These are phyloP conservation scores for Trachelus stipa DNA, from an alignment of 2,888 invertebrate species.

Conservation along the genomic window DNA sequence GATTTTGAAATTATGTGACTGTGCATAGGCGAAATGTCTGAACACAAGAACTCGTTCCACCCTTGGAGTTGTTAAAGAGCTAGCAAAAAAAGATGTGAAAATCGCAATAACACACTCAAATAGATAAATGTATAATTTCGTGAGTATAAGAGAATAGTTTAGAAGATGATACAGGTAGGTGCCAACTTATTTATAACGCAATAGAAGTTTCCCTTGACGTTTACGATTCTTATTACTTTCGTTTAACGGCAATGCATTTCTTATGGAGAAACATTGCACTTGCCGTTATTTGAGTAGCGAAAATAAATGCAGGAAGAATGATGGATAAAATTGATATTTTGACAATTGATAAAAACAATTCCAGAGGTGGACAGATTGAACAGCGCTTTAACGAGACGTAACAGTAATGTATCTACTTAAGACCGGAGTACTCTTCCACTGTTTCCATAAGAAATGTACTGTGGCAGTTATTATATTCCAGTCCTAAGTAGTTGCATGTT, in stretches of 20 bases:
- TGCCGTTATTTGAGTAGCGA: slow-evolving; percentile 40
- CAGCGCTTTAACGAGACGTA: slow-evolving; percentile 7
- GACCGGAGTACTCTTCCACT: slow-evolving; percentile 48
- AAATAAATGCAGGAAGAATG: slow-evolving; percentile 16
- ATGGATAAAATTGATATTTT: background rate
- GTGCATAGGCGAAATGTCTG: background rate
- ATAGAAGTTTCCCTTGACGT: slow-evolving; percentile 37
- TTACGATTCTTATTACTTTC: slow-evolving; percentile 31
- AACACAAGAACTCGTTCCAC: slow-evolving; percentile 44
- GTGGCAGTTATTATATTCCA: slow-evolving; percentile 51
- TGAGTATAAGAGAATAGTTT: slow-evolving; percentile 24
- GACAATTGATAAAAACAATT: slow-evolving; percentile 45
- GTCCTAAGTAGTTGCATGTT: slow-evolving; percentile 64
- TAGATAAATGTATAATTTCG: background rate
- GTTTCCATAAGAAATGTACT: slow-evolving; percentile 65
- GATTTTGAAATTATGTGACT: background rate
- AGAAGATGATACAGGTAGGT: slow-evolving; percentile 57
- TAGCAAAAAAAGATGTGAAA: slow-evolving; percentile 4
- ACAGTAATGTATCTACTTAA: slow-evolving; percentile 50
- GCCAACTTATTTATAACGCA: slow-evolving; percentile 52
- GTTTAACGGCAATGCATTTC: slow-evolving; percentile 63
- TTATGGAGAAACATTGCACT: slow-evolving; percentile 58
- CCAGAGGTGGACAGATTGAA: slow-evolving; percentile 57
- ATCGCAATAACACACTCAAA: background rate
- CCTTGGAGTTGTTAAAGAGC: slow-evolving; percentile 55